Evolutionary conservation across 2,797 vertebrate species (phyloP), one percentile per base, ranked within the genome.

Genomic region (Melanotaenia parkinsoni): DNA sequence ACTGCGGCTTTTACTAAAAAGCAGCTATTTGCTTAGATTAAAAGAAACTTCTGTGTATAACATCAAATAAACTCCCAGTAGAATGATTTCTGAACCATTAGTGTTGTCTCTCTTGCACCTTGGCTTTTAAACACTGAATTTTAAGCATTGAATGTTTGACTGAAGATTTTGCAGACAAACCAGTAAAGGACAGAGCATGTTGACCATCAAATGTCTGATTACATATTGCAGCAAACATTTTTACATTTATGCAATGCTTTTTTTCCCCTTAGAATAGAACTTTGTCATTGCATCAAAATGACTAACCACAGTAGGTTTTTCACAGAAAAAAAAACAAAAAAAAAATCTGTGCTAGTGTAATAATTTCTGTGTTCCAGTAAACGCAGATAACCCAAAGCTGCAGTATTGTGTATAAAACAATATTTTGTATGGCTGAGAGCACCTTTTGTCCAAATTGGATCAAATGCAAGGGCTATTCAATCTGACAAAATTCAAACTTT

Each of bases 1-100:
- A 76, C 85, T 85, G 90, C 89, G 86, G 90, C 73, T 77, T 85
- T 80, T 83, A 63, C 71, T 70, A 63, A 84, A 82, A 86, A 67
- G 70, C 38, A 0, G 1, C 37, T 64, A 20, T 83, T 76, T 30
- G 66, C 51, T 68, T 32, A 37, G 47, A 74, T 54, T 32, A 20
- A 45, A 59, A 77, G 38, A 18, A 70, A 76, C 45, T 38, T 35
- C 14, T 43, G 50, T 58, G 30, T 73, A 14, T 28, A 64, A 60
- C 71, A 70, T 70, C 38, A 70, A 38, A 81, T 68, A 56, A 58
- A 72, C 50, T 35, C 1, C 32, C 22, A 0, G 54, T 54, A 33
- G 59, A 43, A 54, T 71, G 18, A 18, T 57, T 12, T 8, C 5
- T 58, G 24, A 59, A 74, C 24, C 30, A 14, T 75, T 69, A 13